phyloP scores from a whole-genome alignment of 2,888 invertebrate species.

The Subacronicta megacephala region DNA sequence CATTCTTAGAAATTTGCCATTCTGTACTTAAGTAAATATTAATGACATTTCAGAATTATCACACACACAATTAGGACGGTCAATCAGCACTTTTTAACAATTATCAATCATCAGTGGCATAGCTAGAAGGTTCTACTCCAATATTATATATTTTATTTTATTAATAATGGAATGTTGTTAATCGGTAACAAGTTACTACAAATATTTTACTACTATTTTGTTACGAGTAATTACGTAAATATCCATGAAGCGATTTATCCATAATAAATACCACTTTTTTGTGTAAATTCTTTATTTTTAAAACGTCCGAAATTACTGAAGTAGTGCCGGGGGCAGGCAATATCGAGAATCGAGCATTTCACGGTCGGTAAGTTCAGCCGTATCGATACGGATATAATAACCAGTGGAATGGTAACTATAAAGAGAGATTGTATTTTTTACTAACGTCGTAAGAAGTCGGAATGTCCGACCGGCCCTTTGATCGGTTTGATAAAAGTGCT shows the following conservation, averaged over 20 bases:
- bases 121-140: neutral
- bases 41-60: neutral
- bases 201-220: constrained; percentile 36
- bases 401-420: constrained; percentile 89
- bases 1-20: constrained; percentile 33
- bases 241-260: constrained; percentile 41
- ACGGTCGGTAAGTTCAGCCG: constrained; percentile 86
- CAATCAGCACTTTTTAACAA: no score
- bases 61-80: neutral
- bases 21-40: constrained; percentile 11
- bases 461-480: constrained; percentile 88
- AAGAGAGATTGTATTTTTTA: constrained; percentile 90
- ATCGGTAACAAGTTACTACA: constrained; percentile 13
- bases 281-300: constrained; percentile 60
- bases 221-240: constrained; percentile 38
- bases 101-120: neutral
- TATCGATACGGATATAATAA: constrained; percentile 88
- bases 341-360: constrained; percentile 84
- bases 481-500: constrained; percentile 88
- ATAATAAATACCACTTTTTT: constrained; percentile 48
- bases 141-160: no score
- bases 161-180: neutral
- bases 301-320: constrained; percentile 73
- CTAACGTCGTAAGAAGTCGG: constrained; percentile 89
- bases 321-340: constrained; percentile 75